Conservation (phyloP, 2,888 invertebrate genomes). For the Iphiclides podalirius region DNA sequence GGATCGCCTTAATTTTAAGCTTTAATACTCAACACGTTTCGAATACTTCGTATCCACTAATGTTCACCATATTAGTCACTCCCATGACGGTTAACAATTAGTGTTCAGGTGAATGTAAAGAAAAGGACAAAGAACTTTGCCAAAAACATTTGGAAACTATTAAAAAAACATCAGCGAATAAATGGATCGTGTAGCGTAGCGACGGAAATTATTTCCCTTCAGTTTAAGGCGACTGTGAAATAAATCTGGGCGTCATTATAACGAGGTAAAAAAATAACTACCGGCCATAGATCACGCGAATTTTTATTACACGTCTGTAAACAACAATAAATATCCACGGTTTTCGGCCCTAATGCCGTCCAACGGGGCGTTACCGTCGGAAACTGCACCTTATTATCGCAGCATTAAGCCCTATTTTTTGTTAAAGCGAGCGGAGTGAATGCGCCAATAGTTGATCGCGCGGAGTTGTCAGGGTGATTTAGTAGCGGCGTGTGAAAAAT, state of each 20-base stretch:
- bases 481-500: conserved; percentile 47
- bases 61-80: no score
- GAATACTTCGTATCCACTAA: no score
- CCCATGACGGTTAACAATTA: no score
- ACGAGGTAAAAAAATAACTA: conserved; percentile 29
- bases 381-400: conserved; percentile 23
- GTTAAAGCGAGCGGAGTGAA: conserved; percentile 24
- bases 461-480: conserved; percentile 45
- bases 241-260: conserved; percentile 5
- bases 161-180: no score
- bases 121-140: no score
- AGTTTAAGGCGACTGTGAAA: not conserved
- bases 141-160: no score
- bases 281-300: conserved; percentile 33
- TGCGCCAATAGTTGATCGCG: conserved; percentile 34
- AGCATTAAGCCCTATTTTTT: conserved; percentile 27
- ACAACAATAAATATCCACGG: conserved; percentile 40
- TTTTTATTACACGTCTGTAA: conserved; percentile 40
- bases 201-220: not conserved
- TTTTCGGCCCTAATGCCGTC: conserved; percentile 4
- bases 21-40: no score
- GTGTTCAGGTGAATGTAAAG: no score
- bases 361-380: not conserved
- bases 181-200: not conserved
- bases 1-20: no score